Conservation (phyloP, 53 echinoderm and acorn worm species). For the Echinometra lucunter region DNA sequence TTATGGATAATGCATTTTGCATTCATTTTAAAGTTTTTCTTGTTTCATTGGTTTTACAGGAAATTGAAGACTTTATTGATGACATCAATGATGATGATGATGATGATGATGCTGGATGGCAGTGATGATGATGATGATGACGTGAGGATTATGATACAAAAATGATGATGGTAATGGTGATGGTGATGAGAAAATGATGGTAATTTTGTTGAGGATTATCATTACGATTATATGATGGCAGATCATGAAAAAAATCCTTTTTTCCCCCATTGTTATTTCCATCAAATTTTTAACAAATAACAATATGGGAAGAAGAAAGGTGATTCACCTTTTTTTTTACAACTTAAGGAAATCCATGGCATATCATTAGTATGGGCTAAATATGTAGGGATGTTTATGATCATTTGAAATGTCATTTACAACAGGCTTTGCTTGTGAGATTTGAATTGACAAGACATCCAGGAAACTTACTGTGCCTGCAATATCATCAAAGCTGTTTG, state of each 20-base stretch:
- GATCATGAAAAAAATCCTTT: background rate
- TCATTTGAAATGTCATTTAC: background rate
- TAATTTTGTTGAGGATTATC: background rate
- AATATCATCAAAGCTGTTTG: too few species aligned
- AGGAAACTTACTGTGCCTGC: background rate
- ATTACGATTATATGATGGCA: too few species aligned
- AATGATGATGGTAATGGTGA: background rate
- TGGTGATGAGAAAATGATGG: background rate
- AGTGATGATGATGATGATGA: constrained; percentile 16
- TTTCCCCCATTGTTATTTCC: background rate
- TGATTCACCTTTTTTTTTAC: background rate
- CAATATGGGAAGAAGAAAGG: background rate
- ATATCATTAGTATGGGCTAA: background rate
- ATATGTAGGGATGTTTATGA: background rate
- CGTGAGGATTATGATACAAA: background rate
- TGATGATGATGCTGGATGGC: constrained; percentile 19
- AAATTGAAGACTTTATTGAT: background rate
- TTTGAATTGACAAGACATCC: background rate
- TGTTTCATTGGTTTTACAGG: background rate
- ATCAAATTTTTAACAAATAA: background rate
- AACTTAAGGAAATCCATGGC: background rate
- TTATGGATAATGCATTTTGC: background rate
- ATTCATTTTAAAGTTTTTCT: background rate
- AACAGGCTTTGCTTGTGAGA: background rate
- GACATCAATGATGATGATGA: background rate